Base-by-base conservation (phyloP, 1,140 invertebrate species). In the Polypedilum vanderplanki region DNA sequence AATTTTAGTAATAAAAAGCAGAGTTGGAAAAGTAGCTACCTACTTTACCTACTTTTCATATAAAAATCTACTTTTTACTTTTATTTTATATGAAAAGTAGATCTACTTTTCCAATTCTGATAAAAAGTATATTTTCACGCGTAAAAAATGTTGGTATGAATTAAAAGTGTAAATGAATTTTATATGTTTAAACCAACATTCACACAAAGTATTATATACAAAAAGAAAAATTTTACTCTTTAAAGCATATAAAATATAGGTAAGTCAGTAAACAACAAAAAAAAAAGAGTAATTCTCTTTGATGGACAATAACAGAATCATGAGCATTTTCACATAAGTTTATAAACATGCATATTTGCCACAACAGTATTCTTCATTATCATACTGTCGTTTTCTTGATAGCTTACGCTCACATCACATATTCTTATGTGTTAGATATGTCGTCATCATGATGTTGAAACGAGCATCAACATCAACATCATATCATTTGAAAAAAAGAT, bases 341-440 rank as follows among this genome's bases (percentile, higher is more conserved):
- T 46, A n/a, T n/a, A n/a, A n/a, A n/a, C 15, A 46, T 46, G 41
- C 41, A 10, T 46, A 10, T 46, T 46, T 46, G n/a, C 15, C 41
- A 15, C 41, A 67, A 67, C 64, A 67, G 15, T 67, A 67, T 18
- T 18, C 64, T 46, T 67, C 64, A 67, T 67, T 67, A 67, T 67
- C 64, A 67, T 67, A 67, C 64, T 67, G 64, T 67, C 64, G 64
- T 67, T 67, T 67, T 67, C 64, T 67, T 67, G 64, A 67, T 67
- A 67, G 64, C n/a, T 67, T 67, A 17, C 64, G 15, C 15, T 67
- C 64, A 18, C 64, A 67, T 18, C n/a, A 17, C n/a, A 12, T 7
- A 17, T 20, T 67, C 64, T 12, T 46, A n/a, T n/a, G n/a, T n/a
- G n/a, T n/a, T n/a, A n/a, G n/a, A 46, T 15, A 46, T 46, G 41